Evolutionary conservation across 2,113 vertebrate genomes (phyloP), one percentile per base, ranked within the genome.

Genomic region (Melanocharis versteri): DNA sequence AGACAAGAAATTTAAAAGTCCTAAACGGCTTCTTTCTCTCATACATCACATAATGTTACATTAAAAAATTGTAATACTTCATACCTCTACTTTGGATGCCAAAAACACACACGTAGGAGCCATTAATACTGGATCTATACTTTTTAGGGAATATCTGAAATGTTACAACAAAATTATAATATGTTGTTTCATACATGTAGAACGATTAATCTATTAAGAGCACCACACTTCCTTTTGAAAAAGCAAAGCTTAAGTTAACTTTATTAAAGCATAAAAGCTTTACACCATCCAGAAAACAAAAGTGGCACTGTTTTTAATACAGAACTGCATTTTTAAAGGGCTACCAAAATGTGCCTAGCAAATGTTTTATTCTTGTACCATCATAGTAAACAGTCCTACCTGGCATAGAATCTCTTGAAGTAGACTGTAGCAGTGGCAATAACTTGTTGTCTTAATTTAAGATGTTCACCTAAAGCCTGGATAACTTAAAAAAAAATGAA

Each of bases 11-110:
- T 50, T 54, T 78, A 8, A 42, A 91, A 89, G 66, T 48, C 84
- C 73, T 93, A 83, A 86, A 79, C 10, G 44, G 86, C 96, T 93
- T 90, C 62, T 81, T 84, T 90, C 61, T 85, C 80, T 89, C 61
- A 91, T 85, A 94, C 87, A 97, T 95, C 84, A 97, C 94, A 91
- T 82, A 62, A 88, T 87, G 94, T 97, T 89, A 97, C 94, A 96
- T 89, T 87, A 96, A 93, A 95, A 92, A 81, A 96, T 89, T 93
- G 96, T 97, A 96, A 88, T 94, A 90, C 94, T 97, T 93, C 96
- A 97, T 98, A 99, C 99, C 99, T 99, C 99, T 96, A 99, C 99
- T 99, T 99, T 99, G 95, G 99, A 99, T 97, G 99, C 99, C 97
- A 99, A 98, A 98, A 99, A 99, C 92, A 99, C 99, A 98, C 99